Percentiles rank a stretch among this genome's conserved stretches.
These are phyloP conservation scores for Acanthurus tractus DNA, from an alignment of 2,797 vertebrate genomes.

Conservation along the genomic window DNA sequence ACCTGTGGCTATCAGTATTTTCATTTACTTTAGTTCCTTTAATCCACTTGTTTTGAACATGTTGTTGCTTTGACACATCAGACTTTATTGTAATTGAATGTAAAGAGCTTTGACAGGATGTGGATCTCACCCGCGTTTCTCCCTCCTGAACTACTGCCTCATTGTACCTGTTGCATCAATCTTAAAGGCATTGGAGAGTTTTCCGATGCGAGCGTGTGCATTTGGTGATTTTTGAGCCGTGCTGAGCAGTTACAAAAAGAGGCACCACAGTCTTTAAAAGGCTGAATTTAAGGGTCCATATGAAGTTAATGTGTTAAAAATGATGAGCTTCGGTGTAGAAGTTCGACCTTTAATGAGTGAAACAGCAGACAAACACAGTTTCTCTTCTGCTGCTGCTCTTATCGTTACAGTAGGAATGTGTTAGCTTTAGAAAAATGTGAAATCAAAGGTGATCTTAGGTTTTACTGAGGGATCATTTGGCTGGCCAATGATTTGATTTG, in stretches of 20 bases:
- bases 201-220: slow-evolving; percentile 1
- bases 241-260: slow-evolving; percentile 10
- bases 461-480: slow-evolving; percentile 66
- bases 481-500: slow-evolving; percentile 68
- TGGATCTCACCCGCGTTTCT: slow-evolving; percentile 14
- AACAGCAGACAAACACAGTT: neutral
- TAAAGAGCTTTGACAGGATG: slow-evolving; percentile 58
- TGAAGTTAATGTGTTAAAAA: neutral
- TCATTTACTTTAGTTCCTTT: slow-evolving; percentile 29
- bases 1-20: slow-evolving; percentile 57
- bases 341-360: neutral
- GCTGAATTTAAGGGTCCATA: slow-evolving; percentile 31
- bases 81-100: slow-evolving; percentile 68
- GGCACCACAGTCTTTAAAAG: slow-evolving; percentile 10
- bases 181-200: neutral
- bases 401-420: no score
- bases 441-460: slow-evolving; percentile 9
- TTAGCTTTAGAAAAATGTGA: slow-evolving; percentile 25
- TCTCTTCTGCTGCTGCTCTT: no score
- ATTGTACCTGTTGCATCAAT: slow-evolving; percentile 7
- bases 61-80: slow-evolving; percentile 71
- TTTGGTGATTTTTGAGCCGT: slow-evolving; percentile 7
- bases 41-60: slow-evolving; percentile 20
- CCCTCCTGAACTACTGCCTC: slow-evolving; percentile 51
- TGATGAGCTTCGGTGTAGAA: neutral